A percentile compares a stretch with the other conserved stretches of the same genome.
phyloP scores from a whole-genome alignment of 2,113 vertebrate species.

The Actenoides lindsayi region DNA sequence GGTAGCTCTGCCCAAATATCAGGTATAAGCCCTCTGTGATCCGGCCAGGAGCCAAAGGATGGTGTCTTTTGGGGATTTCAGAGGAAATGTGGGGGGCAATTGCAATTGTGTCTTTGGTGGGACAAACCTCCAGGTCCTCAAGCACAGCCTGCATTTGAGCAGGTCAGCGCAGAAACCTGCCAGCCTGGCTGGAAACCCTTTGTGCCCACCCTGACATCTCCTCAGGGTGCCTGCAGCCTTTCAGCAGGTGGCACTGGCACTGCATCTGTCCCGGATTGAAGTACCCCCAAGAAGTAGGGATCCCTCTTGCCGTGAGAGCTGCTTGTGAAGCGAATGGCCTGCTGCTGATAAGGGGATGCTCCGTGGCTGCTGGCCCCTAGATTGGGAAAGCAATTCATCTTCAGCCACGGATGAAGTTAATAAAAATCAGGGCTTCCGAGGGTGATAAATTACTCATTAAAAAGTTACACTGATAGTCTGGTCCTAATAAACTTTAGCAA shows the following conservation, averaged over 20 bases:
- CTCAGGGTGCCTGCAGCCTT: background rate
- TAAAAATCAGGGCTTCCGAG: background rate
- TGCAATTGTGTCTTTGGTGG: background rate
- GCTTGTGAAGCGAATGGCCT: background rate
- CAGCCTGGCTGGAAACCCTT: background rate
- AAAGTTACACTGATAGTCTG: background rate
- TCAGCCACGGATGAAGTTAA: background rate
- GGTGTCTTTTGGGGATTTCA: background rate
- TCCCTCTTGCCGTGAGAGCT: background rate
- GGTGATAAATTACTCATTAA: constrained; percentile 39
- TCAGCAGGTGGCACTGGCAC: constrained; percentile 6
- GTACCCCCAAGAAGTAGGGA: background rate
- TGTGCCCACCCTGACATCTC: background rate
- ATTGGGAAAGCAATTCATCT: background rate
- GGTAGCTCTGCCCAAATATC: background rate
- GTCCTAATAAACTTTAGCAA: background rate
- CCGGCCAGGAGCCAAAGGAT: background rate
- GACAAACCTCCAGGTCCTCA: background rate
- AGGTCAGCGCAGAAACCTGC: background rate
- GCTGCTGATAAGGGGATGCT: background rate
- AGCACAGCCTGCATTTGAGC: background rate
- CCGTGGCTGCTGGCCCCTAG: background rate
- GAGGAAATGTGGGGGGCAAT: background rate
- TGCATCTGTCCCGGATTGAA: background rate
- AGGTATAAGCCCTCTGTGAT: background rate